Evolutionary conservation across 2,113 vertebrate genomes (phyloP), one percentile per base, ranked within the genome.

Genomic region (Mobula birostris): DNA sequence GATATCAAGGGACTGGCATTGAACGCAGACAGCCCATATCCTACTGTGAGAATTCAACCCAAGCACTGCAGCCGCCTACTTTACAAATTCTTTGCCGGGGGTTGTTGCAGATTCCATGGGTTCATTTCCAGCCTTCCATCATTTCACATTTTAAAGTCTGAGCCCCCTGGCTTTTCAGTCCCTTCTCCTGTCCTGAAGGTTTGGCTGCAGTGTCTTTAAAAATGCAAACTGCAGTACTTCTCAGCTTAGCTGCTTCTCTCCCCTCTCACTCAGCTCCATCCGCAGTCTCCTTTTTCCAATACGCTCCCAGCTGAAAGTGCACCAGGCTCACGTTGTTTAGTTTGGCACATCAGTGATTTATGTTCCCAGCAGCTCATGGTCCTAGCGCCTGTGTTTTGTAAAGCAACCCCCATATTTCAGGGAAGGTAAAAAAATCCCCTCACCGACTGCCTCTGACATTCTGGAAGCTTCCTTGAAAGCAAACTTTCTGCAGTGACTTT

Each of bases 21-120:
- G 21, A 29, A 40, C 24, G 40, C 24, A 36, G 88, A 74, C 68
- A 19, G 7, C 7, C 29, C 14, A 8, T 72, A 14, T 29, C 68
- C 74, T 74, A 36, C 68, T 74, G 66, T 76, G 91, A 76, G 74
- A 93, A 93, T 72, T 56, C 40, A 74, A 92, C 32, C 66, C 88
- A 40, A 29, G n/a, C 32, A 48, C 19, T 93, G 90, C 36, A 24
- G 70, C 7, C 11, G 21, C 7, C 24, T 48, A 27, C 68, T 92
- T 17, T 9, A 9, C 48, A 93, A 19, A 56, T 74, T 56, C 68
- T 56, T 40, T 36, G 68, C 7, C 40, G 40, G 24, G 74, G 4
- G 19, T 74, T 76, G 40, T 14, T 74, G 27, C 24, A 74, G 29
- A 90, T 63, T 32, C 17, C 66, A n/a, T 90, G 14, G 61, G 1